Percentiles rank a stretch among this genome's conserved stretches.
These are phyloP conservation scores for Arrhopalites spinosus DNA, from an alignment of 2,888 invertebrate species.

Conservation along the genomic window DNA sequence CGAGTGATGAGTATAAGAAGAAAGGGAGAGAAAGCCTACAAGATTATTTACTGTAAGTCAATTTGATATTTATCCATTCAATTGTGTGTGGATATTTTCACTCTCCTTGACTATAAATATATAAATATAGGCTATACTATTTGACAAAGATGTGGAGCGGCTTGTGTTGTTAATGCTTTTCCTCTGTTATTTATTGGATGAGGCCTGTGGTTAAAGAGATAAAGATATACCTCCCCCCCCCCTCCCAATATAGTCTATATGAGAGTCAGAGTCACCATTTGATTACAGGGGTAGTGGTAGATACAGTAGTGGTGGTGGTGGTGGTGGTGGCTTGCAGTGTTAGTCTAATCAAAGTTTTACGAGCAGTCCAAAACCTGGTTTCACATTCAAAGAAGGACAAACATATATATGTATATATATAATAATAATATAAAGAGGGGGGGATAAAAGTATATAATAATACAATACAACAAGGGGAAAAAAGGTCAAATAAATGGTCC, in stretches of 20 bases:
- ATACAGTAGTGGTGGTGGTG: too few species aligned
- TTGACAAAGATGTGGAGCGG: neutral
- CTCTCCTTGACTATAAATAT: too few species aligned
- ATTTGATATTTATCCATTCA: too few species aligned
- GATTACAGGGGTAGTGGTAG: neutral
- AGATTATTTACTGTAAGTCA: too few species aligned
- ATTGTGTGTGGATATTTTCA: too few species aligned
- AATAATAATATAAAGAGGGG: too few species aligned
- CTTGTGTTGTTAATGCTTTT: neutral
- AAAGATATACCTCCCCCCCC: neutral
- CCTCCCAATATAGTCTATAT: neutral
- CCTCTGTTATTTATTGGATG: too few species aligned
- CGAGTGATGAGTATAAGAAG: too few species aligned
- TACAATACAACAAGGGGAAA: neutral
- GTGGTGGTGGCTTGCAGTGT: neutral
- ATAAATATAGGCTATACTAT: too few species aligned
- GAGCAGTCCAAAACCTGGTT: conserved; percentile 9
- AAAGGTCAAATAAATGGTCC: neutral
- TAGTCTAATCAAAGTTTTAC: conserved; percentile 27
- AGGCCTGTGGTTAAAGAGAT: too few species aligned
- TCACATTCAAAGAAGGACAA: neutral
- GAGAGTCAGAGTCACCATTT: conserved; percentile 6
- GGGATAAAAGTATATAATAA: neutral
- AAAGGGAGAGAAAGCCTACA: too few species aligned
- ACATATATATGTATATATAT: neutral